phyloP scores from a whole-genome alignment of 2,888 invertebrate species.

The Scaptomyza parva region DNA sequence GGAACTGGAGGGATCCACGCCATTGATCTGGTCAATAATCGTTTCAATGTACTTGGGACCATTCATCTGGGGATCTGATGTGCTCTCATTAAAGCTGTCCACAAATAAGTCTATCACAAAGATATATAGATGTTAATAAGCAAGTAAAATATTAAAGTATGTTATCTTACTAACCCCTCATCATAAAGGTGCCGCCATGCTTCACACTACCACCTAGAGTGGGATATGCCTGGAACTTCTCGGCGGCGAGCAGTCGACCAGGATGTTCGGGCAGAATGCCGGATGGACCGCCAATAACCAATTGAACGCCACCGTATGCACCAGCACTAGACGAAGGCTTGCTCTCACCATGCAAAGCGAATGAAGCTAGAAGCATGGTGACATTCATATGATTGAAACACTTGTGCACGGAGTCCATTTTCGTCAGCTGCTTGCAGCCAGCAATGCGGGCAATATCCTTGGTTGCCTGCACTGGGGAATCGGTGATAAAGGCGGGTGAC shows the following conservation, averaged over 20 bases:
- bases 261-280: constrained; percentile 83
- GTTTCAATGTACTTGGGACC: constrained; percentile 78
- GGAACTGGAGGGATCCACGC: constrained; percentile 77
- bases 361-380: constrained; percentile 83
- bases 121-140: background rate
- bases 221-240: constrained; percentile 82
- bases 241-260: constrained; percentile 74
- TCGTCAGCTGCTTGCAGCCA: constrained; percentile 81
- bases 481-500: constrained; percentile 85
- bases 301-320: constrained; percentile 79
- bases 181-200: constrained; percentile 85
- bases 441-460: constrained; percentile 82
- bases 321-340: constrained; percentile 62
- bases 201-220: constrained; percentile 85
- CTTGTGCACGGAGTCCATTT: constrained; percentile 78
- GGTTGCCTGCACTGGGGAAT: constrained; percentile 82
- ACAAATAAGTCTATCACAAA: constrained; percentile 73
- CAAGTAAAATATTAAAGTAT: background rate
- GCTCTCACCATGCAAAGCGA: constrained; percentile 78
- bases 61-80: constrained; percentile 70
- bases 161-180: constrained; percentile 81
- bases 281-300: constrained; percentile 83
- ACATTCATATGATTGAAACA: constrained; percentile 83
- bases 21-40: constrained; percentile 81
- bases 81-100: constrained; percentile 81